phyloP scores from a whole-genome alignment of 2,797 vertebrate species.

The Phrynocephalus guinanensis region DNA sequence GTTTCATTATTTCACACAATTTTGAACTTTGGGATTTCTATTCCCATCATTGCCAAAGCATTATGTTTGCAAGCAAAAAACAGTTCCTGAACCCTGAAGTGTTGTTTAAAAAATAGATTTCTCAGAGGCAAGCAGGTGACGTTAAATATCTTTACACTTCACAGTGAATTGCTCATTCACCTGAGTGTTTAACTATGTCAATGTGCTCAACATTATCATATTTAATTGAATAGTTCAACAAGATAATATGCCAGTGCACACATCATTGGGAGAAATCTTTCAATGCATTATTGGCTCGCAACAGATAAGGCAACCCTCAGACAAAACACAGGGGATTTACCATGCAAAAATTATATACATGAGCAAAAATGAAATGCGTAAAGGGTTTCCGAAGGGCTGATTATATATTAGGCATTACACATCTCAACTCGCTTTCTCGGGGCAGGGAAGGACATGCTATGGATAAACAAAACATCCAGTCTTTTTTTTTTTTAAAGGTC shows the following conservation, averaged over 20 bases:
- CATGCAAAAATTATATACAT: conserved; percentile 59
- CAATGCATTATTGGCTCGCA: conserved; percentile 72
- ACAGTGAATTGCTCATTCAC: conserved; percentile 83
- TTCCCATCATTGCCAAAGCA: conserved; percentile 36
- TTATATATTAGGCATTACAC: conserved; percentile 61
- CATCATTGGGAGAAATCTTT: conserved; percentile 68
- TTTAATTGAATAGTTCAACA: conserved; percentile 86
- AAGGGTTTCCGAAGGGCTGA: conserved; percentile 62
- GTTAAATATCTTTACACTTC: conserved; percentile 81
- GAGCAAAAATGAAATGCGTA: conserved; percentile 44
- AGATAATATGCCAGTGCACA: conserved; percentile 79
- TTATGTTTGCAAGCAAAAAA: conserved; percentile 44
- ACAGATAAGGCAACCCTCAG: conserved; percentile 76
- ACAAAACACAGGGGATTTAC: conserved; percentile 64
- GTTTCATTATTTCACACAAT: conserved; percentile 11
- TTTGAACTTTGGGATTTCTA: not conserved
- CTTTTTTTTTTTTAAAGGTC: not conserved
- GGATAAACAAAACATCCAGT: conserved; percentile 26
- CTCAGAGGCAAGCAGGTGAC: conserved; percentile 76
- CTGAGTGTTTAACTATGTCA: conserved; percentile 83
- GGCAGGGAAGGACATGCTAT: not conserved
- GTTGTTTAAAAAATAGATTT: conserved; percentile 73
- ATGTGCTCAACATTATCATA: conserved; percentile 81
- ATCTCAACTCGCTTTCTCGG: conserved; percentile 48
- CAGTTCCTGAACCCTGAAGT: conserved; percentile 63